These are phyloP conservation scores for Sarcophaga carnaria DNA, from an alignment of 2,888 invertebrate genomes.

Conservation along the genomic window DNA sequence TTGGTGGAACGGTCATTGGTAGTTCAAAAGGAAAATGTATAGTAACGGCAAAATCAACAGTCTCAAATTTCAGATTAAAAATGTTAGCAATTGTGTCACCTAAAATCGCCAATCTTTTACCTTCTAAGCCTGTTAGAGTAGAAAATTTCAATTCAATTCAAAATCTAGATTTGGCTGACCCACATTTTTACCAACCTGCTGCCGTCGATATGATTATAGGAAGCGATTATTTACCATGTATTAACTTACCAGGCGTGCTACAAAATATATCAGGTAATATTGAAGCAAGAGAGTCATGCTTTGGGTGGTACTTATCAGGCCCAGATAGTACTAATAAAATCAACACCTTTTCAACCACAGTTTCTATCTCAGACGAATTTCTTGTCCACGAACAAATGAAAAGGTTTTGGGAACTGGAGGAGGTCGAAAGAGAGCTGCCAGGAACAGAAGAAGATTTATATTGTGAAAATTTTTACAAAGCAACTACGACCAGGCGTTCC, in stretches of 20 bases:
- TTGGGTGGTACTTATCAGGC: conserved; percentile 24
- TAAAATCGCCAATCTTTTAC: conserved; percentile 14
- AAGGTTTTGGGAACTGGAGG: conserved; percentile 20
- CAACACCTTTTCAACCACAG: background rate
- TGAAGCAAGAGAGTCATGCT: conserved; percentile 9
- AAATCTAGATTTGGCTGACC: conserved; percentile 4
- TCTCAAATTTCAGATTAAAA: too few species aligned
- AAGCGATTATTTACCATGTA: conserved; percentile 30
- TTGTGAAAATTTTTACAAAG: conserved; percentile 2
- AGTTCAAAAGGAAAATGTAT: conserved; percentile 1
- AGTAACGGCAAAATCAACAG: background rate
- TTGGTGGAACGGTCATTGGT: background rate
- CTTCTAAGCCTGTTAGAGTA: background rate
- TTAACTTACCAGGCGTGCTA: background rate
- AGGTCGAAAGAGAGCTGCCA: background rate
- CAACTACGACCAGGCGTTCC: background rate
- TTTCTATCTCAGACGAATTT: background rate
- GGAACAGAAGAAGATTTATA: background rate
- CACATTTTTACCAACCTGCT: conserved; percentile 24
- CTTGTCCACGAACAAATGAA: background rate
- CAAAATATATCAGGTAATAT: background rate
- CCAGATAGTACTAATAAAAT: background rate
- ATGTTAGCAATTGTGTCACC: background rate
- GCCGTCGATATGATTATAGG: conserved; percentile 25
- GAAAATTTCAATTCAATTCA: background rate